Evolutionary conservation across 2,797 vertebrate genomes (phyloP).

Genomic region (Salarias fasciatus): DNA sequence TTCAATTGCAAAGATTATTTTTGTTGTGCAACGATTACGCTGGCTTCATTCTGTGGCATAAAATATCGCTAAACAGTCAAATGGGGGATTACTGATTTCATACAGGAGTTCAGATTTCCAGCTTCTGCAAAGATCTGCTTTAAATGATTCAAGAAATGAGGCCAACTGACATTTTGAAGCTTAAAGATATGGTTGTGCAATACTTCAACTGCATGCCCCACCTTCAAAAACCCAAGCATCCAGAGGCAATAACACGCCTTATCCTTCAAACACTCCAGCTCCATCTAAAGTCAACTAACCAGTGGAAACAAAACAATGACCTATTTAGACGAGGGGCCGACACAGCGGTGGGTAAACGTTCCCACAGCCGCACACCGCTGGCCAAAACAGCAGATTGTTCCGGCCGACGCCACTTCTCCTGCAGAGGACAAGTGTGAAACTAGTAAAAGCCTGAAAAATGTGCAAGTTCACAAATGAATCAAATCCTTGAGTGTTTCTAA

Average conservation of each 20-base stretch:
- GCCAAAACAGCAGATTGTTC: conserved; percentile 26
- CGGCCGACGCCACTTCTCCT: conserved; percentile 31
- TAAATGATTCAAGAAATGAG: conserved; percentile 26
- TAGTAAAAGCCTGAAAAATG: conserved; percentile 19
- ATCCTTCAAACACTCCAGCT: conserved; percentile 46
- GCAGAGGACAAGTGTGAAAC: conserved; percentile 8
- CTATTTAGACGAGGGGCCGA: conserved; percentile 57
- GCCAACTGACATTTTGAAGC: conserved; percentile 5
- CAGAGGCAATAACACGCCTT: conserved; percentile 38
- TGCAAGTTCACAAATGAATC: conserved; percentile 20
- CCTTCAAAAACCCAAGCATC: conserved; percentile 19
- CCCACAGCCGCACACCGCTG: conserved; percentile 37
- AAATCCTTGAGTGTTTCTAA: conserved; percentile 25
- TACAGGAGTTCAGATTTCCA: conserved; percentile 15
- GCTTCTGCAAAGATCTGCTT: too few relatives aligned
- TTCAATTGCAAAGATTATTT: conserved; percentile 49
- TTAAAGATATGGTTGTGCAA: conserved; percentile 27
- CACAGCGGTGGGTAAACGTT: conserved; percentile 56
- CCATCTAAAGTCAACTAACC: conserved; percentile 57
- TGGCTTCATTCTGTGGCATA: conserved; percentile 31
- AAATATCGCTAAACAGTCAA: conserved; percentile 32
- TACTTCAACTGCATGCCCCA: conserved; percentile 7
- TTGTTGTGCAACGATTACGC: conserved; percentile 44
- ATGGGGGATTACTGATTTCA: conserved; percentile 46
- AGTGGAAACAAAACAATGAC: conserved; percentile 68